These are phyloP conservation scores for Drosophila tani DNA, from an alignment of 1,140 invertebrate species.

Conservation along the genomic window DNA sequence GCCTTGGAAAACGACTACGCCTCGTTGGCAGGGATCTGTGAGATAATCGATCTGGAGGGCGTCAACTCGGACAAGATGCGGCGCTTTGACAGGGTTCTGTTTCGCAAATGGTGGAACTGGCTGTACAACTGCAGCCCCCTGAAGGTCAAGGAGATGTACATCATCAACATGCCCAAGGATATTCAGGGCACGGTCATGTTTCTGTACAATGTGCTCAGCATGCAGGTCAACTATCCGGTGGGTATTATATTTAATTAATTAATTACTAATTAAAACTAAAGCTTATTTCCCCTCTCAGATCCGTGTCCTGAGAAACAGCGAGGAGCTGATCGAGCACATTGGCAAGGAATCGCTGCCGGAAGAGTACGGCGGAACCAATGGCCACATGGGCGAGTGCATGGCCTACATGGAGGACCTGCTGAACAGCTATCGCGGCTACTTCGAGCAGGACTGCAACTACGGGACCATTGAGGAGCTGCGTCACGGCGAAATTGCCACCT, in stretches of 20 bases:
- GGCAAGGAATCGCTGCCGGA: constrained; percentile 86
- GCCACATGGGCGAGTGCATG: constrained; percentile 85
- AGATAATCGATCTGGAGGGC: constrained; percentile 85
- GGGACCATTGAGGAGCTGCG: constrained; percentile 87
- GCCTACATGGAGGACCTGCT: constrained; percentile 87
- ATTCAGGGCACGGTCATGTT: constrained; percentile 71
- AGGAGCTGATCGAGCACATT: constrained; percentile 85
- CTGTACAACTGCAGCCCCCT: constrained; percentile 86
- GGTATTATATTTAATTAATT: neutral
- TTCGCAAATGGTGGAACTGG: constrained; percentile 85
- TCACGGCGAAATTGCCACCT: constrained; percentile 87
- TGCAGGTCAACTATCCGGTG: constrained; percentile 72
- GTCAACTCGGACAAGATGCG: constrained; percentile 85
- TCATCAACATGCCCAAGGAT: constrained; percentile 86
- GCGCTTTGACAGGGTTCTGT: constrained; percentile 84
- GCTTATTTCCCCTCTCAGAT: constrained; percentile 34
- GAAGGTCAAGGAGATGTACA: constrained; percentile 86
- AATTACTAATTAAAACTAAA: neutral
- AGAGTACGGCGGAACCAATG: constrained; percentile 87
- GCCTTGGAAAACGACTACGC: constrained; percentile 85
- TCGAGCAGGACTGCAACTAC: constrained; percentile 86
- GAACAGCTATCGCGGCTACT: constrained; percentile 85
- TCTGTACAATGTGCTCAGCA: constrained; percentile 69
- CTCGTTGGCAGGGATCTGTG: constrained; percentile 83
- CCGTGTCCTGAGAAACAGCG: constrained; percentile 74